Conservation (phyloP, 1,140 invertebrate species). For the Drosophila murphyi region DNA sequence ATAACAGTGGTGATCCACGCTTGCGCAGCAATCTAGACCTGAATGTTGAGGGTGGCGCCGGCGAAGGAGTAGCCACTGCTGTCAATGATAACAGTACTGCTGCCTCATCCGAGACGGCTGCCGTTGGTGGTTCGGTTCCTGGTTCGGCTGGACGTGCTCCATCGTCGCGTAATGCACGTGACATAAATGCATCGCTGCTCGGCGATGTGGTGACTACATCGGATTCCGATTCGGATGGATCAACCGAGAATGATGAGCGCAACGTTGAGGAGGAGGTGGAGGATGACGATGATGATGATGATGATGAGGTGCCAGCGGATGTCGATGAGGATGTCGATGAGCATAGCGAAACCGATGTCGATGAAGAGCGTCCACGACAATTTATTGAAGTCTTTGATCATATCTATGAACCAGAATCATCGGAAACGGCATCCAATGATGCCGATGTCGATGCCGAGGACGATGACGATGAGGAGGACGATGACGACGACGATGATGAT, state of each 20-base stretch:
- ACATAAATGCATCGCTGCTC: slow-evolving; percentile 58
- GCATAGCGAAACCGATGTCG: slow-evolving; percentile 86
- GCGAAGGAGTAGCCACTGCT: slow-evolving; percentile 7
- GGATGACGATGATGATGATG: slow-evolving; percentile 77
- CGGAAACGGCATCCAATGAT: slow-evolving; percentile 84
- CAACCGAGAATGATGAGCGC: slow-evolving; percentile 85
- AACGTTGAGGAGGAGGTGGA: slow-evolving; percentile 80
- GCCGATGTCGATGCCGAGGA: slow-evolving; percentile 77
- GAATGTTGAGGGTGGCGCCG: slow-evolving; percentile 30
- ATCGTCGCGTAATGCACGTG: slow-evolving; percentile 21
- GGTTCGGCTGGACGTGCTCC: not conserved
- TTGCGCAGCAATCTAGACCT: slow-evolving; percentile 35
- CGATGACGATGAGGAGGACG: slow-evolving; percentile 68
- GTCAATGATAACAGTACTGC: slow-evolving; percentile 13
- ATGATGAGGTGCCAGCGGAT: slow-evolving; percentile 7
- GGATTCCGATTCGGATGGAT: slow-evolving; percentile 81
- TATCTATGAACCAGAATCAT: slow-evolving; percentile 85
- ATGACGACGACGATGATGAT: slow-evolving; percentile 61
- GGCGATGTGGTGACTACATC: slow-evolving; percentile 72
- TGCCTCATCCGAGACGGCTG: not conserved
- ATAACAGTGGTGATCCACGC: slow-evolving; percentile 42
- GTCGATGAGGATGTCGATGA: slow-evolving; percentile 86
- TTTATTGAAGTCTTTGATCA: slow-evolving; percentile 85
- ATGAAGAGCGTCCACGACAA: slow-evolving; percentile 78
- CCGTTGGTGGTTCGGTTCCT: not conserved